A percentile compares a stretch with the other conserved stretches of the same genome.
phyloP scores from a whole-genome alignment of 2,797 vertebrate genomes.

The Tokudaia tokunoshimensis region DNA sequence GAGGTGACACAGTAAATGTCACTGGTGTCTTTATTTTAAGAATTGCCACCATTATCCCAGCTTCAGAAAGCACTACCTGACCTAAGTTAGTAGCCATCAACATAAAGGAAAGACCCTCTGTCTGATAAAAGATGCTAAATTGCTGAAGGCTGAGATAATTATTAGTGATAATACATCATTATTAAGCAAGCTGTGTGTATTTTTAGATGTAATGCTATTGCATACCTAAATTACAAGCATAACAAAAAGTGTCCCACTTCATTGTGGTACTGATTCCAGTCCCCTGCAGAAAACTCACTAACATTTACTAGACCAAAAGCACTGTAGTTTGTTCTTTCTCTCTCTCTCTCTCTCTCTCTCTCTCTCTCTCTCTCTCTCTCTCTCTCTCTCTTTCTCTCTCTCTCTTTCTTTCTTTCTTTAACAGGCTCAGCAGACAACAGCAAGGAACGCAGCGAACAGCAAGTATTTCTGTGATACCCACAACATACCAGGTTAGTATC shows the following conservation, averaged over 20 bases:
- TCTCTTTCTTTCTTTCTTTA: neutral
- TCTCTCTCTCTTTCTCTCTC: too few relatives aligned
- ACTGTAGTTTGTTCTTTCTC: neutral
- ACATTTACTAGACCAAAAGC: neutral
- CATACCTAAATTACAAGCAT: neutral
- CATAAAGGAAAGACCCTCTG: neutral
- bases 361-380: too few relatives aligned
- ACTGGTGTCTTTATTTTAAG: neutral
- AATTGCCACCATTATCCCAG: neutral
- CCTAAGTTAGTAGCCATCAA: neutral
- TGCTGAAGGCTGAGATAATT: neutral
- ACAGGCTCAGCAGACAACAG: neutral
- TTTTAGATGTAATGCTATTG: neutral
- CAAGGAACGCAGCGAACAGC: neutral
- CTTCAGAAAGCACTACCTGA: neutral
- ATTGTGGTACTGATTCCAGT: neutral
- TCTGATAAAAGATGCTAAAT: neutral
- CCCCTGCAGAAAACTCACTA: neutral
- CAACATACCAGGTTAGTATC: accelerated
- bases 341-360: too few relatives aligned
- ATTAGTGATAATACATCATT: neutral
- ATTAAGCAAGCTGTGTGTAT: neutral
- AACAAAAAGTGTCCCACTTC: neutral
- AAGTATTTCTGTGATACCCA: neutral
- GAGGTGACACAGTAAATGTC: neutral